phyloP scores from a whole-genome alignment of 2,113 vertebrate species.

The Rhinolophus sinicus region DNA sequence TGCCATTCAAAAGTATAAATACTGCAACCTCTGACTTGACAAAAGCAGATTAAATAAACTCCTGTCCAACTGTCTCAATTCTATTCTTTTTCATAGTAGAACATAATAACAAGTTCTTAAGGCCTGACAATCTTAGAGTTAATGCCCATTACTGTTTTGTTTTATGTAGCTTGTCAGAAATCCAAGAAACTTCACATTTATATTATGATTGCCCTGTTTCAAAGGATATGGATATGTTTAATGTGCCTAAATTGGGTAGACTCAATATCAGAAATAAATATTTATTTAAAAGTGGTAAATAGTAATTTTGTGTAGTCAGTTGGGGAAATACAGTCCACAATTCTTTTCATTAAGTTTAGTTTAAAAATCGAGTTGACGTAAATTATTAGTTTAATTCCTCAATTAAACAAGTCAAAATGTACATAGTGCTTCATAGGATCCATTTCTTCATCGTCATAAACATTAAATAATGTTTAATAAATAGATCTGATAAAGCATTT shows the following conservation, averaged over 20 bases:
- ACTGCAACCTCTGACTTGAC: conserved; percentile 17
- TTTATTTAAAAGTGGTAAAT: conserved; percentile 37
- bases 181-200: conserved; percentile 45
- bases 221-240: conserved; percentile 1
- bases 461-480: background rate
- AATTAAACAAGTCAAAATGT: conserved; percentile 31
- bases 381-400: background rate
- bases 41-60: conserved; percentile 46
- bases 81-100: background rate
- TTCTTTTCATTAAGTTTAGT: conserved; percentile 30
- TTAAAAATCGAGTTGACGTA: background rate
- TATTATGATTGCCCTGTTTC: conserved; percentile 17
- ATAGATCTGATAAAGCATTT: background rate
- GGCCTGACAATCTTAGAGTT: background rate
- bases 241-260: conserved; percentile 34
- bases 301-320: background rate
- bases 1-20: background rate
- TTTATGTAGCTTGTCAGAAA: conserved; percentile 39
- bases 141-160: conserved; percentile 10
- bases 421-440: background rate
- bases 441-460: background rate
- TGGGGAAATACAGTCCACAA: background rate
- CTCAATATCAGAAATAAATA: conserved; percentile 36
- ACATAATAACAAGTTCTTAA: conserved; percentile 8
- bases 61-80: background rate